Conservation (phyloP, 1,140 invertebrate species). For the Tetramorium parvispinum region DNA sequence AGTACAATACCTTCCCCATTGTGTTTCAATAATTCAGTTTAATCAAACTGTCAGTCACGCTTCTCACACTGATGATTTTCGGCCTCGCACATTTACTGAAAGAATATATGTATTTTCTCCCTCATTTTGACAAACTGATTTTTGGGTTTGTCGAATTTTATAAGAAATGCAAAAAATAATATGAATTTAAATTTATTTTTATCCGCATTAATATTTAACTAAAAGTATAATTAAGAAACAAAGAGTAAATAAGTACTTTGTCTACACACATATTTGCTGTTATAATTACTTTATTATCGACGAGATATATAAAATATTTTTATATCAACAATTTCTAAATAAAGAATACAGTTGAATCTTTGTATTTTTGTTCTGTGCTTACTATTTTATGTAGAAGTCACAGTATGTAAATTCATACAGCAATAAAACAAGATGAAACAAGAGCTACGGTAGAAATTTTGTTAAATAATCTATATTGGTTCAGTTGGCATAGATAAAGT, state of each 20-base stretch:
- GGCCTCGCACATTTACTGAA: neutral
- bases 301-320: neutral
- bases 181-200: neutral
- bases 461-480: neutral
- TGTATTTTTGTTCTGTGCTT: too few relatives aligned
- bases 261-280: neutral
- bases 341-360: too few relatives aligned
- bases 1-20: conserved; percentile 25
- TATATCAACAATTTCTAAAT: neutral
- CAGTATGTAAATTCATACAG: neutral
- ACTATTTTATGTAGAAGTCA: too few relatives aligned
- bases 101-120: conserved; percentile 13
- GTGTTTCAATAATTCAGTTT: conserved; percentile 2
- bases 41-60: neutral
- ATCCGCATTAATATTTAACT: neutral
- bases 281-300: neutral
- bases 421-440: neutral
- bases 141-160: neutral
- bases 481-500: neutral
- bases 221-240: neutral
- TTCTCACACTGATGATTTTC: neutral
- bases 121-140: neutral
- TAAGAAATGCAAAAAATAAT: neutral
- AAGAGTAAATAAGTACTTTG: neutral
- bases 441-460: conserved; percentile 5